These are phyloP conservation scores for Gryon sp. DNA, from an alignment of 1,140 invertebrate genomes.

Conservation along the genomic window DNA sequence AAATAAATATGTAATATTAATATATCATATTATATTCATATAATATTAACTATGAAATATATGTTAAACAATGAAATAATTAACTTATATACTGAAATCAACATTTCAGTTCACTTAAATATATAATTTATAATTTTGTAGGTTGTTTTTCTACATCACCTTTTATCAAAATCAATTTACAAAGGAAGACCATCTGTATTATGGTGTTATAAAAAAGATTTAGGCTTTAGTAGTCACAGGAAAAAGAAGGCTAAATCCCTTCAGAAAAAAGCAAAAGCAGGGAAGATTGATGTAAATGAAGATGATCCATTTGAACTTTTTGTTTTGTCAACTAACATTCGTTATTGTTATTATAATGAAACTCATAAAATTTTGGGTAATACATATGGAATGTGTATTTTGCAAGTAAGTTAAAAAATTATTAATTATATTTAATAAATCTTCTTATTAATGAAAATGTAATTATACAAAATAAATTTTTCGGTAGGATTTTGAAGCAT, in stretches of 20 bases:
- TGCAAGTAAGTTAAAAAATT: constrained; percentile 85
- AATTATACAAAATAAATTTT: constrained; percentile 2
- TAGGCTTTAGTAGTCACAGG: constrained; percentile 96
- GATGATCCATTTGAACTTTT: constrained; percentile 99
- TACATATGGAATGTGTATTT: constrained; percentile 97
- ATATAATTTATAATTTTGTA: constrained; percentile 42
- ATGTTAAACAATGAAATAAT: background rate
- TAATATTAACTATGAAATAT: too few species aligned
- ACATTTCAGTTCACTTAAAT: background rate
- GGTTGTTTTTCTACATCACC: constrained; percentile 98
- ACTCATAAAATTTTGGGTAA: constrained; percentile 99
- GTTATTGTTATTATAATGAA: constrained; percentile 98
- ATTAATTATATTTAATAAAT: constrained; percentile 12
- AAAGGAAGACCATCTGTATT: constrained; percentile 95
- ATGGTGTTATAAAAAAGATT: constrained; percentile 99
- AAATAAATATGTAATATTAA: constrained; percentile 60
- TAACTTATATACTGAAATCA: background rate
- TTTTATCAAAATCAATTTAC: constrained; percentile 95
- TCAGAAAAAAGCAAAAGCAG: constrained; percentile 92
- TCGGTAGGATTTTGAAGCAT: constrained; percentile 96
- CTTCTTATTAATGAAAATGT: background rate
- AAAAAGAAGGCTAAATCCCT: constrained; percentile 95
- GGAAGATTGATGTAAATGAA: constrained; percentile 94
- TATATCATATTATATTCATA: constrained; percentile 23
- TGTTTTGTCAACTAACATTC: constrained; percentile 96